Evolutionary conservation across 2,797 vertebrate genomes (phyloP), one percentile per base, ranked within the genome.

Genomic region (Sitta carolinensis): DNA sequence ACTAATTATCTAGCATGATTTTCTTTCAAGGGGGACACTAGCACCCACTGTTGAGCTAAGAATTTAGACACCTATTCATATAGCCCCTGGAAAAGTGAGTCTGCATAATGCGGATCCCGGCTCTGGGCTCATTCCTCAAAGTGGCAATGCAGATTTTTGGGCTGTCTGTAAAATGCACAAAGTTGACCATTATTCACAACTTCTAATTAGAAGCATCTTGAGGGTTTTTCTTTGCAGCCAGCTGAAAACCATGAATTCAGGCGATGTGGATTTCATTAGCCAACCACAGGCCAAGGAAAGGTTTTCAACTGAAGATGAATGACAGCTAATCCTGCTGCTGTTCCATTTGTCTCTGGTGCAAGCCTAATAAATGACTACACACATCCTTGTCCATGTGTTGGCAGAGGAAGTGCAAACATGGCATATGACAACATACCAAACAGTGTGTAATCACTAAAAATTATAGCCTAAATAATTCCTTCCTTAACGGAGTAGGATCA

Each of bases 151-250:
- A 80, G 78, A 93, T 92, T 90, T 95, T 90, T 97, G 95, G 92
- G 83, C 89, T 93, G 84, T 86, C 96, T 96, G 77, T 83, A 77
- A 90, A 96, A 90, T 38, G 82, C 89, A 68, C 93, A 78, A 95
- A 95, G 95, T 90, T 84, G 91, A 95, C 89, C 83, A 55, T 95
- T 95, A 89, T 96, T 96, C 83, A 51, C 89, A 87, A 43, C 75
- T 89, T 84, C 82, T 97, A 96, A 97, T 97, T 97, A 94, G 94
- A 97, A 97, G 88, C 92, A 91, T 97, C 96, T 96, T 96, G 93
- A 95, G 70, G 23, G 34, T 87, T 83, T 95, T 95, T 94, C 45
- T 94, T 80, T 94, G 86, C 86, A 91, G 93, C 95, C 96, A 97
- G 83, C 74, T 80, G 88, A 95, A 90, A 3, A 20, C 61, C 84